Evolutionary conservation across 2,113 vertebrate genomes (phyloP).

Genomic region (Phaethornis superciliosus): DNA sequence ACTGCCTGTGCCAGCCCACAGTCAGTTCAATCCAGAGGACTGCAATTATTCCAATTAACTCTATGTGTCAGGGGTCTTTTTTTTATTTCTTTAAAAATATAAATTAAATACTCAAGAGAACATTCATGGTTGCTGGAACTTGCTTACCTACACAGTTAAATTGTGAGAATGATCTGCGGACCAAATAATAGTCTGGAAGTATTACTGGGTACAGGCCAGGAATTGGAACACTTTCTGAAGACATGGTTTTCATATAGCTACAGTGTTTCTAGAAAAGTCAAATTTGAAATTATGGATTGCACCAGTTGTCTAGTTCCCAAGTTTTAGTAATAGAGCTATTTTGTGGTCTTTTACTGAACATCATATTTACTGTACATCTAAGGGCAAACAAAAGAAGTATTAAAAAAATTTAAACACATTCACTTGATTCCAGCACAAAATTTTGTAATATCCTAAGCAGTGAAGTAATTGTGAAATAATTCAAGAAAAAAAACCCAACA

Average conservation of each 20-base stretch:
- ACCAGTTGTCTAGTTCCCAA: background rate
- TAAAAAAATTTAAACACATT: background rate
- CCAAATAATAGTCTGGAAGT: fast-evolving
- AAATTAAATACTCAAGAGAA: background rate
- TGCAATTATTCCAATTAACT: background rate
- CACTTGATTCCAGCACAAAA: background rate
- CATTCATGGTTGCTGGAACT: background rate
- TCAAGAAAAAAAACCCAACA: background rate
- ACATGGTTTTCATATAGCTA: background rate
- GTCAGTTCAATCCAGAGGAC: background rate
- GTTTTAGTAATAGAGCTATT: background rate
- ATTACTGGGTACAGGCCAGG: background rate
- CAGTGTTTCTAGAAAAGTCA: background rate
- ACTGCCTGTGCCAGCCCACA: background rate
- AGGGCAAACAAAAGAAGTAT: background rate
- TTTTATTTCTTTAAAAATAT: background rate
- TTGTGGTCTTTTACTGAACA: background rate
- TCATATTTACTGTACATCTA: fast-evolving
- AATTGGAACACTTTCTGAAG: background rate
- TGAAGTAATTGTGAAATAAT: background rate
- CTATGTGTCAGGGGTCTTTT: background rate
- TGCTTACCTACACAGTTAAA: background rate
- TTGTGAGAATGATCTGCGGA: background rate
- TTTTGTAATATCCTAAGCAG: background rate
- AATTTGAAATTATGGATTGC: background rate